Percentiles rank a stretch among this genome's conserved stretches.
These are phyloP conservation scores for Mellivora capensis DNA, from an alignment of 2,113 vertebrate species.

Conservation along the genomic window DNA sequence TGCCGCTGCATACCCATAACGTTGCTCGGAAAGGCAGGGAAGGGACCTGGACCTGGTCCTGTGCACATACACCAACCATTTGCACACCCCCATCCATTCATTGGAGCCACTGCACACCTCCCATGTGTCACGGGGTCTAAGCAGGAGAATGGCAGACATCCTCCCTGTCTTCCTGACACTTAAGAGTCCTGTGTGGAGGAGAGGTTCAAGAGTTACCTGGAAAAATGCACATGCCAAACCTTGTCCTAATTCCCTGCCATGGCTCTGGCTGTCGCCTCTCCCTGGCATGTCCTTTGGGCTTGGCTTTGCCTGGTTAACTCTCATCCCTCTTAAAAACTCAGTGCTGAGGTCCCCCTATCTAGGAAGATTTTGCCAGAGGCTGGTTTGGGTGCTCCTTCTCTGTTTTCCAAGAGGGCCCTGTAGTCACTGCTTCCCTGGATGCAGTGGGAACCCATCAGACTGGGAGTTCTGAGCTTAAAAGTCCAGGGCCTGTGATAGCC, in stretches of 20 bases:
- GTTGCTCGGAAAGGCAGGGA: background rate
- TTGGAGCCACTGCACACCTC: background rate
- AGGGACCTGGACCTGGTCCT: background rate
- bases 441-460: too few relatives aligned
- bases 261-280: background rate
- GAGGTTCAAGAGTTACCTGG: background rate
- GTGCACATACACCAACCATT: too few relatives aligned
- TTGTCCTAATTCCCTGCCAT: too few relatives aligned
- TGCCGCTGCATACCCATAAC: fast-evolving
- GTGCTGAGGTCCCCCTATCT: background rate
- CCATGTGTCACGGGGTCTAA: background rate
- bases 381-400: background rate
- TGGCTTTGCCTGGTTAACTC: background rate
- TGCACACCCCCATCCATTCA: background rate
- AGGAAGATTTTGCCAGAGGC: background rate
- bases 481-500: background rate
- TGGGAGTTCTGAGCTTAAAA: background rate
- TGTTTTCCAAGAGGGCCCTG: background rate
- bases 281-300: background rate
- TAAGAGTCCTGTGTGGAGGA: background rate
- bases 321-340: background rate
- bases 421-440: background rate
- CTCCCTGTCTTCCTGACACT: background rate
- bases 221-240: fast-evolving
- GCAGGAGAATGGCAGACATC: fast-evolving